Percentiles rank a stretch among this genome's conserved stretches.
These are phyloP conservation scores for Eumaeus atala DNA, from an alignment of 1,140 invertebrate genomes.

Conservation along the genomic window DNA sequence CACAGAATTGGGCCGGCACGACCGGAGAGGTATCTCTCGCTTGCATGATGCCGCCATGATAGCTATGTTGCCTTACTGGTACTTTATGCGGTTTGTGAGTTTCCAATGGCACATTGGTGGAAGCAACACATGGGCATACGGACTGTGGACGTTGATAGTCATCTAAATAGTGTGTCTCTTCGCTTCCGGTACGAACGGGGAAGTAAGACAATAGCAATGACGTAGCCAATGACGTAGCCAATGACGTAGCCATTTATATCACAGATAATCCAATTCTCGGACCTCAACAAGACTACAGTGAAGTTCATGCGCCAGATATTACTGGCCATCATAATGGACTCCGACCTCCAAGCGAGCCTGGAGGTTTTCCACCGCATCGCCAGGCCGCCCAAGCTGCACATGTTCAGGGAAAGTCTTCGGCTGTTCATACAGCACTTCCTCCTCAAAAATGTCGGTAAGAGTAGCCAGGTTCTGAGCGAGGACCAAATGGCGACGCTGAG, in stretches of 20 bases:
- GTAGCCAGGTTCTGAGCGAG: conserved; percentile 57
- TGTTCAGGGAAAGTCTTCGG: conserved; percentile 83
- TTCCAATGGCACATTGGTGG: too few species aligned
- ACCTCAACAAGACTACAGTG: conserved; percentile 82
- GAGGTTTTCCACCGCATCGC: conserved; percentile 81
- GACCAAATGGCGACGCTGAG: conserved; percentile 73
- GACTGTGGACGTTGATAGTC: too few species aligned
- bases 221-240: too few species aligned
- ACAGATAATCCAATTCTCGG: conserved; percentile 86
- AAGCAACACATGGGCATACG: too few species aligned
- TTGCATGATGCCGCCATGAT: too few species aligned
- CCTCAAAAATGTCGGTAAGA: conserved; percentile 76
- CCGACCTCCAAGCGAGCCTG: conserved; percentile 74
- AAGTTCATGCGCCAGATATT: conserved; percentile 83
- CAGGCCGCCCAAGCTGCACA: conserved; percentile 79
- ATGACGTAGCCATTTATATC: conserved; percentile 34
- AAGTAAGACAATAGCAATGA: too few species aligned
- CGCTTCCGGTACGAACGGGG: too few species aligned
- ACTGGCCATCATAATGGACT: conserved; percentile 79
- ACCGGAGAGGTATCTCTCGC: too few species aligned
- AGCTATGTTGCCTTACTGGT: too few species aligned
- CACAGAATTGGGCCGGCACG: too few species aligned
- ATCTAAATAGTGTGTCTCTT: too few species aligned
- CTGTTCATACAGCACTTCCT: conserved; percentile 89
- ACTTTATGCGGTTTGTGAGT: too few species aligned